Conservation (phyloP, 2,797 vertebrate genomes). For the Tachyglossus aculeatus region DNA sequence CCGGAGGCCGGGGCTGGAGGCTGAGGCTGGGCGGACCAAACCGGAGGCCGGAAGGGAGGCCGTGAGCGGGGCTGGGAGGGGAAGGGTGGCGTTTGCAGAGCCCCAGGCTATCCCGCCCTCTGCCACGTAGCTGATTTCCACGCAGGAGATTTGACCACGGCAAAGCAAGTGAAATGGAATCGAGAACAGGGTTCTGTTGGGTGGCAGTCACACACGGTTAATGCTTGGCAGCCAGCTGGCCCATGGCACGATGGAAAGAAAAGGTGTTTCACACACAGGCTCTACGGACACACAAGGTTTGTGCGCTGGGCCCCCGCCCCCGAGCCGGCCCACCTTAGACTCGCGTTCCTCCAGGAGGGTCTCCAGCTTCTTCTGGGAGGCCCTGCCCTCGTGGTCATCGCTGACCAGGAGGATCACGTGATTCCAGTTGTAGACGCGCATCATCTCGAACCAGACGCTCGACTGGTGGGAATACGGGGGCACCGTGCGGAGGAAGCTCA, state of each 20-base stretch:
- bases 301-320: constrained; percentile 5
- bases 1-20: background rate
- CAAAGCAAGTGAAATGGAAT: constrained; percentile 98
- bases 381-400: constrained; percentile 96
- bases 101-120: constrained; percentile 92
- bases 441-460: constrained; percentile 98
- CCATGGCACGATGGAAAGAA: constrained; percentile 96
- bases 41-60: background rate
- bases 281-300: constrained; percentile 83
- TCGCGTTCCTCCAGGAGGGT: constrained; percentile 96
- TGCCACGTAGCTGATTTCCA: constrained; percentile 91
- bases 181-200: constrained; percentile 93
- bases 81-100: constrained; percentile 85
- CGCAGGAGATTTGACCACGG: constrained; percentile 95
- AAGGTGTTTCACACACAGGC: constrained; percentile 92
- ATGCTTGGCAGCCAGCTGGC: constrained; percentile 89
- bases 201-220: constrained; percentile 95
- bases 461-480: constrained; percentile 98
- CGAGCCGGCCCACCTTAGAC: constrained; percentile 91
- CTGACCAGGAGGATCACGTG: constrained; percentile 98
- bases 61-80: constrained; percentile 34
- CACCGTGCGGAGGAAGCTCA: constrained; percentile 96
- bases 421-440: constrained; percentile 98
- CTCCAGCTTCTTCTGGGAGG: constrained; percentile 97
- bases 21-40: constrained; percentile 4